phyloP scores from a whole-genome alignment of 2,113 vertebrate species.

The Sebastes fasciatus region DNA sequence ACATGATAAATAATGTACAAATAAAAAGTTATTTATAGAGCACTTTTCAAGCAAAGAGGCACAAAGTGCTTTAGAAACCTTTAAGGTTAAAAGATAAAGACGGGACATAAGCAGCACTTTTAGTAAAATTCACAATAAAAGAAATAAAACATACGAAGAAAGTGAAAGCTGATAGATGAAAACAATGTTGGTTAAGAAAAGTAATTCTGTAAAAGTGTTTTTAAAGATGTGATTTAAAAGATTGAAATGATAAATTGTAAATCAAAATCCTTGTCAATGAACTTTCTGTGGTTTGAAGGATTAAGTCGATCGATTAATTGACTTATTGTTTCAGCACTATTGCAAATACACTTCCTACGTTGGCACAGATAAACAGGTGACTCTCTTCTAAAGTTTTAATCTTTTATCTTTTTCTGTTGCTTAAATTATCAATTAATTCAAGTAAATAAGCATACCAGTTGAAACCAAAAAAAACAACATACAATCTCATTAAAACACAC shows the following conservation, averaged over 20 bases:
- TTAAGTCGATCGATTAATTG: too few species aligned
- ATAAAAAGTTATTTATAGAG: neutral
- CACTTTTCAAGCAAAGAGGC: neutral
- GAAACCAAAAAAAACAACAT: too few species aligned
- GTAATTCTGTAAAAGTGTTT: neutral
- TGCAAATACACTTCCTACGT: too few species aligned
- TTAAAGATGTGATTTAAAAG: neutral
- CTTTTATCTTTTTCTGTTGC: too few species aligned
- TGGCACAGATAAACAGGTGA: too few species aligned
- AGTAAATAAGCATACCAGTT: too few species aligned
- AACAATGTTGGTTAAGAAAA: neutral
- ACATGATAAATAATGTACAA: neutral
- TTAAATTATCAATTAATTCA: too few species aligned
- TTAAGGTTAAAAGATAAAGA: neutral
- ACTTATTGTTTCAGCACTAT: too few species aligned
- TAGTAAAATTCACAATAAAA: neutral
- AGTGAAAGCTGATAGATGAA: too few species aligned
- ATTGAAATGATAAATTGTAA: neutral
- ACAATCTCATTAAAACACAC: too few species aligned
- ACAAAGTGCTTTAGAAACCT: neutral
- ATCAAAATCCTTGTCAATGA: too few species aligned
- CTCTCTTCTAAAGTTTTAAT: too few species aligned
- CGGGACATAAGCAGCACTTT: neutral
- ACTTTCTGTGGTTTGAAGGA: neutral
- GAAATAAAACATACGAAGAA: neutral